phyloP scores from a whole-genome alignment of 2,113 vertebrate genomes.

The Gasterosteus aculeatus region DNA sequence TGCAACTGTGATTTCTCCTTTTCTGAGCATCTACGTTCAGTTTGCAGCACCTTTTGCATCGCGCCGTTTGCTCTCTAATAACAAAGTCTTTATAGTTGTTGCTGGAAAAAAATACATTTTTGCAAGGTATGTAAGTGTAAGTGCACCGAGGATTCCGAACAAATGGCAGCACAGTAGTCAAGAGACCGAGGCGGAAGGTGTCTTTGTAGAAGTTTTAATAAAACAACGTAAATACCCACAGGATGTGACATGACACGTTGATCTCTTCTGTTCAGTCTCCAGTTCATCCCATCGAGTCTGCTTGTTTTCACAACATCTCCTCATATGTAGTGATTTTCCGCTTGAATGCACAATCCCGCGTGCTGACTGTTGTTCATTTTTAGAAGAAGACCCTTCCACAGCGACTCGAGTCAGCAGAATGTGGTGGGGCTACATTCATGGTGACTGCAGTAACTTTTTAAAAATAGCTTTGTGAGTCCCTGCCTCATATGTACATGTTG shows the following conservation, averaged over 20 bases:
- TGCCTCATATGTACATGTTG: not conserved
- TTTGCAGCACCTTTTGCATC: not conserved
- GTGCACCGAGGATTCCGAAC: no score
- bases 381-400: not conserved
- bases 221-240: no score
- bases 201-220: no score
- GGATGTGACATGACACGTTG: not conserved
- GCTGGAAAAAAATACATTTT: not conserved
- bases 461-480: conserved; percentile 8
- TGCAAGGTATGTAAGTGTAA: not conserved
- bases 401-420: not conserved
- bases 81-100: no score
- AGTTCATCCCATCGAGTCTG: not conserved
- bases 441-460: not conserved
- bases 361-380: not conserved
- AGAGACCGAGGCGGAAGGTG: no score
- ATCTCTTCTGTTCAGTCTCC: not conserved
- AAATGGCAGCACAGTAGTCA: no score
- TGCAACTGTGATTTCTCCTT: not conserved
- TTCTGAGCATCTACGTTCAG: not conserved
- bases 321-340: not conserved
- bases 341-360: not conserved
- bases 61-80: not conserved
- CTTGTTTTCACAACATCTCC: not conserved
- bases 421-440: not conserved